A percentile compares a stretch with the other conserved stretches of the same genome.
phyloP scores from a whole-genome alignment of 2,797 vertebrate genomes.

The Cryptoblepharus egeriae region DNA sequence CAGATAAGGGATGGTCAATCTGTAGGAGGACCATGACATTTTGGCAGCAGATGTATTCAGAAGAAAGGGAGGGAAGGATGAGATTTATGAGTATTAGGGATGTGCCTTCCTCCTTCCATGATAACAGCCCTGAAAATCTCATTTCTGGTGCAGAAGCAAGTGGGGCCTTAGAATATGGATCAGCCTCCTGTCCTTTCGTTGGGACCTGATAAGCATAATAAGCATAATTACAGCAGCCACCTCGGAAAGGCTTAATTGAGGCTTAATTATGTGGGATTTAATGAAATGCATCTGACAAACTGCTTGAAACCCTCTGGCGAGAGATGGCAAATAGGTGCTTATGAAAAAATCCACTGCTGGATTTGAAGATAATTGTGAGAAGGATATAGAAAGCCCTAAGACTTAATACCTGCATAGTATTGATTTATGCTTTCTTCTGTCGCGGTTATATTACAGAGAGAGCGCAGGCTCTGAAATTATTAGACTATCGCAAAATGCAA shows the following conservation, averaged over 20 bases:
- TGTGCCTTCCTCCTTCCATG: not conserved
- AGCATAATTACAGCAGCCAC: conserved; percentile 38
- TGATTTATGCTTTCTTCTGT: conserved; percentile 34
- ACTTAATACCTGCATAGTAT: not conserved
- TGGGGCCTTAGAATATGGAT: conserved; percentile 8
- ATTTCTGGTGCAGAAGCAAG: conserved; percentile 2
- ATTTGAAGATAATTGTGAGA: conserved; percentile 20
- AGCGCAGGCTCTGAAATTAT: conserved; percentile 24
- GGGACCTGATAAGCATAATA: conserved; percentile 35
- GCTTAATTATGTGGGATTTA: conserved; percentile 41
- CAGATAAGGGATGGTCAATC: no score
- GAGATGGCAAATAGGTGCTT: conserved; percentile 20
- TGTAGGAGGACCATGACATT: not conserved
- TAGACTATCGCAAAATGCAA: conserved; percentile 35
- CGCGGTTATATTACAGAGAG: conserved; percentile 34
- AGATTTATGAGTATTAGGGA: not conserved
- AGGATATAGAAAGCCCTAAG: not conserved
- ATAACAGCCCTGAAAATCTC: not conserved
- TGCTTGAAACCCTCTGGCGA: conserved; percentile 31
- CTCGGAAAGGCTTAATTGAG: conserved; percentile 36
- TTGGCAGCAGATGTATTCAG: not conserved
- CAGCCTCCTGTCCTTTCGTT: conserved; percentile 14
- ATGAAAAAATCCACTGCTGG: conserved; percentile 31
- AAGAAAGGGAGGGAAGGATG: not conserved
- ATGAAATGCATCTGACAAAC: conserved; percentile 37